Base-by-base conservation (phyloP, 2,888 invertebrate genomes). In the Epistrophe grossulariae region DNA sequence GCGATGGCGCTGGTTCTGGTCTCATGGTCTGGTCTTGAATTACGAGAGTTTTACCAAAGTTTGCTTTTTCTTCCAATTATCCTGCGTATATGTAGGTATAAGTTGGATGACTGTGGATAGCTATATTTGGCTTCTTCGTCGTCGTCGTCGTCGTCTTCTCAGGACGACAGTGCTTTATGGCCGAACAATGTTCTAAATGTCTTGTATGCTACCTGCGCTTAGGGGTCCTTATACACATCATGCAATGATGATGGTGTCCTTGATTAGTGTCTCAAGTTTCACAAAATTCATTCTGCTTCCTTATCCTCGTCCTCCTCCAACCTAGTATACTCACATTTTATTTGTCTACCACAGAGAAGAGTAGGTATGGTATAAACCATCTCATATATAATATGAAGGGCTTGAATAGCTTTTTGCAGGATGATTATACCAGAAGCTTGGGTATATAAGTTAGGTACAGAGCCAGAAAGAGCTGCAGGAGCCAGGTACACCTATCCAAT, bases 241-340 rank as follows among this genome's bases (percentile, higher is more conserved):
- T 55, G 62, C 24, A 31, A 64, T 60, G 60, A 60, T 38, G 60
- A 40, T 31, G 74, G 74, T 82, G 85, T 79, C 64, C 71, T 70
- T 87, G 85, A 87, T 87, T 87, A 82, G 85, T 87, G 85, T 87
- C 85, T 87, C 82, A 82, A 87, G 81, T 87, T 87, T 87, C 85
- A 87, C 78, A 82, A 74, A 68, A 85, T 73, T 78, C 73, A 79
- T 85, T 38, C 52, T 28, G 70, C 45, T 79, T 84, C 80, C 45
- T 77, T 50, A 52, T 48, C 57, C 24, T 24, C 8, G 4, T 31
- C 50, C 28, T 57, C n/a, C 57, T 28, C 31, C 31, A 50, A 40
- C 1, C 52, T 1, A n/a, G n/a, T 19, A 11, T 19, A 43, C 55
- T 55, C 28, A 45, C 5, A 13, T 59, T 48, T 57, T 24, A 28